These are phyloP conservation scores for Drosophila setosimentum DNA, from an alignment of 2,888 invertebrate genomes.

Conservation along the genomic window DNA sequence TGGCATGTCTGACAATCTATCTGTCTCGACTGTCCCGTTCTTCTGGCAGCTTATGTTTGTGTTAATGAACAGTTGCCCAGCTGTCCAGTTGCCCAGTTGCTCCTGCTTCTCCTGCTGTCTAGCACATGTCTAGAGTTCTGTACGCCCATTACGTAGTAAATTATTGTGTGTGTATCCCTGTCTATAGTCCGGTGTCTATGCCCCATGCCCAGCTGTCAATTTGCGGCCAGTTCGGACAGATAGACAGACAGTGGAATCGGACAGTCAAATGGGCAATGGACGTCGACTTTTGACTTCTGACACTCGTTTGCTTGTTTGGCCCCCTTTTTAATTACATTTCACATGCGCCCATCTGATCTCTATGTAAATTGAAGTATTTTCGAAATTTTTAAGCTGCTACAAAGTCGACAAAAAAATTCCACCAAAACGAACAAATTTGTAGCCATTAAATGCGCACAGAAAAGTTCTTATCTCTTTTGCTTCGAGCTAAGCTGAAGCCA, in stretches of 20 bases:
- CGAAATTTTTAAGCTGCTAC: slow-evolving; percentile 54
- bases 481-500: slow-evolving; percentile 36
- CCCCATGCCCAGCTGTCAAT: slow-evolving; percentile 56
- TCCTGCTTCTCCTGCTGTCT: slow-evolving; percentile 50
- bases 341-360: slow-evolving; percentile 26
- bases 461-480: slow-evolving; percentile 71
- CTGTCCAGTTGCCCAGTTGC: slow-evolving; percentile 15
- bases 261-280: slow-evolving; percentile 33
- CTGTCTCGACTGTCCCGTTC: slow-evolving; percentile 21
- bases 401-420: slow-evolving; percentile 13
- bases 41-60: slow-evolving; percentile 76
- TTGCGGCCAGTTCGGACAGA: slow-evolving; percentile 50
- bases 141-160: slow-evolving; percentile 76
- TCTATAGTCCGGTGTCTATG: slow-evolving; percentile 19
- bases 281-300: slow-evolving; percentile 67
- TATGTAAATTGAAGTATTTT: slow-evolving; percentile 44
- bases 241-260: slow-evolving; percentile 26
- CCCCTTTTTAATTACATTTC: slow-evolving; percentile 73
- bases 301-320: slow-evolving; percentile 60
- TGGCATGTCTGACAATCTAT: slow-evolving; percentile 8
- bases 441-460: slow-evolving; percentile 59
- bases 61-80: slow-evolving; percentile 70
- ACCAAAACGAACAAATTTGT: slow-evolving; percentile 17
- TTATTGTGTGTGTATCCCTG: slow-evolving; percentile 68
- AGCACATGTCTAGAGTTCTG: slow-evolving; percentile 52